Conservation (phyloP, 2,113 vertebrate species). For the Ptychochromis oligacanthus region DNA sequence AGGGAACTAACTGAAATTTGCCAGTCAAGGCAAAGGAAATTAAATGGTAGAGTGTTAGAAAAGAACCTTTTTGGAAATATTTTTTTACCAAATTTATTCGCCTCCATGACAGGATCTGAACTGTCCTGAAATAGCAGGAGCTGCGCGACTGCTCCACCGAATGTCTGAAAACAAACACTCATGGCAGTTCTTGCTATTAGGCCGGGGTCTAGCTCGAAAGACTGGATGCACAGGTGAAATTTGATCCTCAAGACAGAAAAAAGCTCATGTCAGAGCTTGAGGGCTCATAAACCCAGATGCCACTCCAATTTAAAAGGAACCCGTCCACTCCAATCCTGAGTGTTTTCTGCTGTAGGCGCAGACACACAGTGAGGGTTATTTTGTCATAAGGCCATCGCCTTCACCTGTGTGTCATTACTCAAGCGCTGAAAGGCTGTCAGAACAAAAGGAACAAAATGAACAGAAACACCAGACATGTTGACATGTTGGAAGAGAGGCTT, state of each 20-base stretch:
- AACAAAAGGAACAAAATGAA: background rate
- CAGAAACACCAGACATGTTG: background rate
- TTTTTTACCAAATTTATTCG: background rate
- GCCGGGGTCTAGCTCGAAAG: background rate
- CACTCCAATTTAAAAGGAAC: slow-evolving; percentile 33
- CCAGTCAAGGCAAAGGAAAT: background rate
- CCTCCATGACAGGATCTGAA: background rate
- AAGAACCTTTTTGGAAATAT: background rate
- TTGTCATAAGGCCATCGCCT: slow-evolving; percentile 4
- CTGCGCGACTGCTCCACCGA: background rate
- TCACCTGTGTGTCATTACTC: slow-evolving; percentile 8
- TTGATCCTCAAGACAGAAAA: slow-evolving; percentile 30
- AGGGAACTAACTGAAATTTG: background rate
- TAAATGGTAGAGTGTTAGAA: background rate
- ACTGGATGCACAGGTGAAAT: slow-evolving; percentile 13
- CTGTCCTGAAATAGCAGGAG: background rate
- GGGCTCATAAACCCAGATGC: slow-evolving; percentile 36
- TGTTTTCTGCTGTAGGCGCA: background rate
- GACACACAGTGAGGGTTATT: slow-evolving; percentile 2
- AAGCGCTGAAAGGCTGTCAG: slow-evolving; percentile 29
- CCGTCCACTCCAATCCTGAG: slow-evolving; percentile 10
- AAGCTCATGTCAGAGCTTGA: slow-evolving; percentile 35
- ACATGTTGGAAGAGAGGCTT: background rate
- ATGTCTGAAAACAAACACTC: slow-evolving; percentile 15
- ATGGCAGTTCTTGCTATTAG: slow-evolving; percentile 12